phyloP scores from a whole-genome alignment of 2,797 vertebrate genomes.

The Sebastes vulpes region DNA sequence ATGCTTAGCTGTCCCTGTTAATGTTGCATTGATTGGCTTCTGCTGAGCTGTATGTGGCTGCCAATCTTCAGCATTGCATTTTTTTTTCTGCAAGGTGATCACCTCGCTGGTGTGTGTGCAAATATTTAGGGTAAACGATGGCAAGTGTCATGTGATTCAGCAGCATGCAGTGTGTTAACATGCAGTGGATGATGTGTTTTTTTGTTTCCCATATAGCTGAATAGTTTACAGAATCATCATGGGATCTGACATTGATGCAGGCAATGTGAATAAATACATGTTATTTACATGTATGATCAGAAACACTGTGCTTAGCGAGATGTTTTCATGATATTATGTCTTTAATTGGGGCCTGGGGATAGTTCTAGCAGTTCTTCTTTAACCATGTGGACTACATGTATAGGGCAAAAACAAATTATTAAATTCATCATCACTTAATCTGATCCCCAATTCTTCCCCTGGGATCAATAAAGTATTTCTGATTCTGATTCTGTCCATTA shows the following conservation, averaged over 20 bases:
- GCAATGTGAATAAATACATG: neutral
- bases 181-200: neutral
- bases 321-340: neutral
- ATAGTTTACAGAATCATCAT: neutral
- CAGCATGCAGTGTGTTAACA: neutral
- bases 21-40: conserved; percentile 62
- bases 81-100: conserved; percentile 9
- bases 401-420: neutral
- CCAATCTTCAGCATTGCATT: neutral
- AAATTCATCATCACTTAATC: neutral
- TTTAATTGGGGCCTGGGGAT: conserved; percentile 8
- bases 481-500: neutral
- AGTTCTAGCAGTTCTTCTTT: neutral
- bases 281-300: neutral
- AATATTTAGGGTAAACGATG: conserved; percentile 15
- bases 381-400: neutral
- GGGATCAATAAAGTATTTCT: neutral
- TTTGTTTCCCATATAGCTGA: neutral
- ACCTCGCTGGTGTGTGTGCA: conserved; percentile 41
- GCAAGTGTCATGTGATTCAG: conserved; percentile 25
- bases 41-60: conserved; percentile 34
- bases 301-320: neutral
- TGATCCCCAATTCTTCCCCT: neutral
- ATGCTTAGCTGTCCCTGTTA: conserved; percentile 48
- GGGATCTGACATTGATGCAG: conserved; percentile 10